A percentile compares a stretch with the other conserved stretches of the same genome.
Conservation (phyloP, 2,888 invertebrate species). For the Folsomia manolachei region DNA sequence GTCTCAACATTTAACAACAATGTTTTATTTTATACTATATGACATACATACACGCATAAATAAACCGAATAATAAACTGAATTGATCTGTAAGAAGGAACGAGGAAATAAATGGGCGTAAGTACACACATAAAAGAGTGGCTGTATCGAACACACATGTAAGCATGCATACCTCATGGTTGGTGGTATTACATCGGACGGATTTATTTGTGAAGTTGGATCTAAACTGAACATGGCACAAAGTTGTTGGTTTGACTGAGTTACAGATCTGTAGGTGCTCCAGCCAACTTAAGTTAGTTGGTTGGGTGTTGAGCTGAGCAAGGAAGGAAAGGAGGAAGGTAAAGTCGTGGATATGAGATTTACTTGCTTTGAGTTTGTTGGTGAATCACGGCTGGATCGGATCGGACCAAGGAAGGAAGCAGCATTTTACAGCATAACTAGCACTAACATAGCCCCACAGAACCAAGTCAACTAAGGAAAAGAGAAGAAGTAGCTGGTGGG, state of each 20-base stretch:
- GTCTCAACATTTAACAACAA: no score
- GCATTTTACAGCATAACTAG: no score
- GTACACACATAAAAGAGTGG: constrained; percentile 9
- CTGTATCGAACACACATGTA: no score
- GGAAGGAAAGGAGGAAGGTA: not conserved
- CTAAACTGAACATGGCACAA: not conserved
- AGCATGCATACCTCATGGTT: not conserved
- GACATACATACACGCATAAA: no score
- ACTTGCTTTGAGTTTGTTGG: not conserved
- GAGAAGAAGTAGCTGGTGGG: not conserved
- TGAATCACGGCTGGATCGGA: not conserved
- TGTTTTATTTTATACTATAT: no score
- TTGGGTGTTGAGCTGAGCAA: not conserved
- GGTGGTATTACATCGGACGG: not conserved
- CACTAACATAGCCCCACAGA: no score
- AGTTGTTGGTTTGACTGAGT: not conserved
- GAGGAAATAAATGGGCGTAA: constrained; percentile 20
- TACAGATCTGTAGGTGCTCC: not conserved
- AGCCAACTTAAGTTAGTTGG: no score
- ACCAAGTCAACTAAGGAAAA: no score
- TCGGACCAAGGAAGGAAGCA: no score
- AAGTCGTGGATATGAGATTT: not conserved
- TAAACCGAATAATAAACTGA: no score
- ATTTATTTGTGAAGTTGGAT: not conserved
- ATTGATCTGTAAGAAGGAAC: constrained; percentile 5